Evolutionary conservation across 2,888 invertebrate species (phyloP).

Genomic region (Temnothorax unifasciatus): DNA sequence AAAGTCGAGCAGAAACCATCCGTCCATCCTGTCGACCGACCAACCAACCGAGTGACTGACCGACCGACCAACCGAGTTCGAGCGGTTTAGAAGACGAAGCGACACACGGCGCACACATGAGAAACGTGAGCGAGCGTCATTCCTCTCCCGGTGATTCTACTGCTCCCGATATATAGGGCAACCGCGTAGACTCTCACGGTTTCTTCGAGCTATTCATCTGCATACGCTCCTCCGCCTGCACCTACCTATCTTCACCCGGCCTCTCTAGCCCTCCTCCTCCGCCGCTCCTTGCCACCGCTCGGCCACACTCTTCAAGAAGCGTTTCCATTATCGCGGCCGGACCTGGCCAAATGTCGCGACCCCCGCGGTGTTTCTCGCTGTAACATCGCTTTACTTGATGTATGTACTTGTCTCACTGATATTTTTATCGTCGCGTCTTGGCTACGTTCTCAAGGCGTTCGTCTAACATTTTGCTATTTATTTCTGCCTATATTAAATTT

Average conservation of each 20-base stretch:
- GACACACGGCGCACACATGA: constrained; percentile 67
- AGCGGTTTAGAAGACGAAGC: constrained; percentile 72
- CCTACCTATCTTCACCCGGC: constrained; percentile 48
- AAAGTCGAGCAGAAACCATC: constrained; percentile 17
- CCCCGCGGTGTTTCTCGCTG: constrained; percentile 50
- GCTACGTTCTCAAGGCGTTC: constrained; percentile 38
- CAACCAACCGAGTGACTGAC: constrained; percentile 43
- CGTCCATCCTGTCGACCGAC: neutral
- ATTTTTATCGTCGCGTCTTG: constrained; percentile 47
- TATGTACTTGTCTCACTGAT: constrained; percentile 49
- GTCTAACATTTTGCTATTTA: constrained; percentile 36
- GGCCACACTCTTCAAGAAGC: constrained; percentile 43
- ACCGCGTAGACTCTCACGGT: constrained; percentile 85
- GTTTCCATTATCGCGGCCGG: constrained; percentile 56
- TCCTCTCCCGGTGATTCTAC: constrained; percentile 67
- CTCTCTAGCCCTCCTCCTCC: constrained; percentile 52
- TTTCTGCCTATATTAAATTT: constrained; percentile 33
- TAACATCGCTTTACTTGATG: constrained; percentile 44
- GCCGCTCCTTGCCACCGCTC: constrained; percentile 50
- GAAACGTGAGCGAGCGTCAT: constrained; percentile 73
- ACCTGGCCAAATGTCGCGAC: constrained; percentile 58
- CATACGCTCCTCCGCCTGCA: constrained; percentile 76
- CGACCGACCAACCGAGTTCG: constrained; percentile 70
- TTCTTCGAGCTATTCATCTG: constrained; percentile 86
- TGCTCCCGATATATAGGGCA: constrained; percentile 85